A percentile compares a stretch with the other conserved stretches of the same genome.
Evolutionary conservation across 2,797 vertebrate species (phyloP).

Genomic region (Parauchenoglanis ngamensis): DNA sequence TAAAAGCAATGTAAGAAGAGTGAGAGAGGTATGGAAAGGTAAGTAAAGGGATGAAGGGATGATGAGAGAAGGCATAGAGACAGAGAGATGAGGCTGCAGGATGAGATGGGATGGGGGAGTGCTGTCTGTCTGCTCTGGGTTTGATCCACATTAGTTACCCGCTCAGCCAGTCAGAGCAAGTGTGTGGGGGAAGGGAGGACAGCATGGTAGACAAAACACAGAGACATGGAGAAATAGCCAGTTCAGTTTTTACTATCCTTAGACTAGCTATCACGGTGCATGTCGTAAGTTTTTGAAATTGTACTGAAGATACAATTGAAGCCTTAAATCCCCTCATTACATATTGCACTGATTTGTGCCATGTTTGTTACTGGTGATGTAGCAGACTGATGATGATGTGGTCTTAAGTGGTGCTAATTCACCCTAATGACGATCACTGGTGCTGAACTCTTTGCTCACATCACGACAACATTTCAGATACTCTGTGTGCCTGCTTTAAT

Average conservation of each 20-base stretch:
- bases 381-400: conserved; percentile 15
- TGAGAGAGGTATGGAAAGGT: conserved; percentile 23
- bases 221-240: conserved; percentile 16
- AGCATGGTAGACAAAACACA: conserved; percentile 45
- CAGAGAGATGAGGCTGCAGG: conserved; percentile 48
- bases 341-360: neutral
- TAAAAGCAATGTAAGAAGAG: conserved; percentile 11
- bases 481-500: neutral
- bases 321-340: conserved; percentile 3
- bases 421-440: neutral
- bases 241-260: neutral
- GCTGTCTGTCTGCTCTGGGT: conserved; percentile 59
- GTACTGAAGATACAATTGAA: neutral
- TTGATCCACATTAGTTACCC: conserved; percentile 59
- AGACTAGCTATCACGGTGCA: neutral
- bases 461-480: conserved; percentile 17
- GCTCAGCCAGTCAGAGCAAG: conserved; percentile 49
- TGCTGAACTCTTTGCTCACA: neutral
- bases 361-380: neutral
- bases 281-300: conserved; percentile 1
- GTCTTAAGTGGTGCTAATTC: conserved; percentile 30
- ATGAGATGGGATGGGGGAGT: conserved; percentile 48
- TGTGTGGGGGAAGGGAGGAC: conserved; percentile 55
- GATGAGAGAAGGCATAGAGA: conserved; percentile 36
- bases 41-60: conserved; percentile 39